Evolutionary conservation across 2,888 invertebrate species (phyloP).

Genomic region (Caenorhabditis angaria): DNA sequence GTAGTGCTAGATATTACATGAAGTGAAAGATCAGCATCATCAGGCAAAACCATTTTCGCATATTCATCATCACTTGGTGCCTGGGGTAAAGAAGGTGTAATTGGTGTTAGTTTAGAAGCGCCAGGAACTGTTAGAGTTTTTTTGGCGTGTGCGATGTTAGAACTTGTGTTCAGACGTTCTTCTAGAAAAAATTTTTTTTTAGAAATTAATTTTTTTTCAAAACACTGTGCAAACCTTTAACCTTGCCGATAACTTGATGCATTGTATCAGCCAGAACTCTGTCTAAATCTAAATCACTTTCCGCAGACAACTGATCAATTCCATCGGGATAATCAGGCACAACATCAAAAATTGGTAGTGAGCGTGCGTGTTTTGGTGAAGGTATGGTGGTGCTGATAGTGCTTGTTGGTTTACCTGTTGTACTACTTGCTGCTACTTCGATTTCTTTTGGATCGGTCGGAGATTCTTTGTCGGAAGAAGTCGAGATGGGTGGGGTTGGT

Average conservation of each 20-base stretch:
- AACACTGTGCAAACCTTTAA: background rate
- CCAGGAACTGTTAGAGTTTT: background rate
- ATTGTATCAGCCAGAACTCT: background rate
- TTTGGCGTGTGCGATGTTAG: background rate
- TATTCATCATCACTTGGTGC: background rate
- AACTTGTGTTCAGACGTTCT: background rate
- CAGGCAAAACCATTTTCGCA: background rate
- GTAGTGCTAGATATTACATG: too few relatives aligned
- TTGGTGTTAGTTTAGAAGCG: background rate
- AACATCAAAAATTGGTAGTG: background rate
- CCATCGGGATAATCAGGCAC: background rate
- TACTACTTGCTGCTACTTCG: constrained; percentile 22
- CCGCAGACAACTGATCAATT: background rate
- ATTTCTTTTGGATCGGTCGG: constrained; percentile 22
- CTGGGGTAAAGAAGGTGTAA: too few relatives aligned
- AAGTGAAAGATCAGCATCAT: background rate
- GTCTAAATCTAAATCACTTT: background rate
- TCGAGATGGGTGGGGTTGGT: background rate
- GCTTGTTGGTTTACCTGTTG: constrained; percentile 16
- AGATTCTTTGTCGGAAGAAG: constrained; percentile 15
- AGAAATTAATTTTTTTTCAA: too few relatives aligned
- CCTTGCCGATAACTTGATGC: background rate
- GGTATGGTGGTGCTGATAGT: constrained; percentile 5
- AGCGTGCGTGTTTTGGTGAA: background rate
- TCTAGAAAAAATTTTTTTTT: background rate